These are phyloP conservation scores for Orchesellides sinensis DNA, from an alignment of 2,888 invertebrate genomes.

Conservation along the genomic window DNA sequence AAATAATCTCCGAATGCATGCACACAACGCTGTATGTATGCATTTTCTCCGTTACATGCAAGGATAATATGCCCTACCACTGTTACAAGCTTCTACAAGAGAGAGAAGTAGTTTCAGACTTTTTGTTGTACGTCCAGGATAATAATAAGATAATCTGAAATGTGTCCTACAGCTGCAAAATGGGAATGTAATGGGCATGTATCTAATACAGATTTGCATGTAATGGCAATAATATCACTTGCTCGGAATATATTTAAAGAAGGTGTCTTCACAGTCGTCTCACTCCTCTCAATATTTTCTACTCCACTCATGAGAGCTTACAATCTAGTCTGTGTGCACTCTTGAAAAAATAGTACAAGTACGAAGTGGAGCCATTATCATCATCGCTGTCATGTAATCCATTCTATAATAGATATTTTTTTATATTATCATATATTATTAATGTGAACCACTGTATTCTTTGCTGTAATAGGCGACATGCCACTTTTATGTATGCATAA, in stretches of 20 bases:
- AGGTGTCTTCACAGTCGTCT: neutral
- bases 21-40: too few relatives aligned
- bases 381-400: slow-evolving; percentile 11
- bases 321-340: neutral
- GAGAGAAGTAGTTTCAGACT: too few relatives aligned
- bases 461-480: too few relatives aligned
- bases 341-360: too few relatives aligned
- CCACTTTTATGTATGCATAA: too few relatives aligned
- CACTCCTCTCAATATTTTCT: neutral
- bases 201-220: too few relatives aligned
- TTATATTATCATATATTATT: neutral
- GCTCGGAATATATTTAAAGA: slow-evolving; percentile 2
- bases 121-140: neutral
- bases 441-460: too few relatives aligned
- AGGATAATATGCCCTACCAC: too few relatives aligned
- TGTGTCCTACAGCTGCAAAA: slow-evolving; percentile 47
- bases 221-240: neutral
- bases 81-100: too few relatives aligned
- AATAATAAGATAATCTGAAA: slow-evolving; percentile 42
- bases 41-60: too few relatives aligned
- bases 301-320: neutral
- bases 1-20: neutral
- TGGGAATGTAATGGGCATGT: slow-evolving; percentile 11
- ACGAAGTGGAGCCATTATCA: slow-evolving; percentile 31
- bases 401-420: neutral